These are phyloP conservation scores for Hypothenemus hampei DNA, from an alignment of 1,140 invertebrate genomes.

Conservation along the genomic window DNA sequence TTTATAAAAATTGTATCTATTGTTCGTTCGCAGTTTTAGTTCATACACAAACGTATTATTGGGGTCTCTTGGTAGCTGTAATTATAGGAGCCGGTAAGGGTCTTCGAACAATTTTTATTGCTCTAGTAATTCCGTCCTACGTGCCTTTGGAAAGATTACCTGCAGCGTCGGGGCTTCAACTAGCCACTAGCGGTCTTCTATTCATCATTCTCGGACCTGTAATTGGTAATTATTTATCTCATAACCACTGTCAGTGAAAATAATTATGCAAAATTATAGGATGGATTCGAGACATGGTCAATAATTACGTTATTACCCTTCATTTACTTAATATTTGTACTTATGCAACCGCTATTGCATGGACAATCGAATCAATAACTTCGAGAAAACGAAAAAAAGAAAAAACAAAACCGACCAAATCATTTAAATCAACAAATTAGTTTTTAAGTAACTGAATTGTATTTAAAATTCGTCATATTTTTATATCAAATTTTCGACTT, in stretches of 20 bases:
- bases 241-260: not conserved
- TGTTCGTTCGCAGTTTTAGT: conserved; percentile 34
- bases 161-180: conserved; percentile 57
- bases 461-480: no score
- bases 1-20: no score
- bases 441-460: no score
- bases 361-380: conserved; percentile 48
- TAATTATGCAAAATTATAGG: conserved; percentile 43
- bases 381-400: conserved; percentile 2
- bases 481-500: no score
- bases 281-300: conserved; percentile 53
- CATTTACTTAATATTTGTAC: conserved; percentile 60
- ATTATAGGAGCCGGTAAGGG: conserved; percentile 61
- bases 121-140: conserved; percentile 59
- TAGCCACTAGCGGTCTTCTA: conserved; percentile 55
- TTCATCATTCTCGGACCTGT: conserved; percentile 54
- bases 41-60: conserved; percentile 33
- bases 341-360: conserved; percentile 54
- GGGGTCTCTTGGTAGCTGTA: conserved; percentile 46
- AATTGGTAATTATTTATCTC: conserved; percentile 47
- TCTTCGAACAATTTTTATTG: conserved; percentile 61
- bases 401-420: conserved; percentile 12
- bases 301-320: conserved; percentile 53
- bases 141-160: conserved; percentile 58
- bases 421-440: conserved; percentile 24